Evolutionary conservation across 2,113 vertebrate genomes (phyloP).

Genomic region (Syrmaticus mikado): DNA sequence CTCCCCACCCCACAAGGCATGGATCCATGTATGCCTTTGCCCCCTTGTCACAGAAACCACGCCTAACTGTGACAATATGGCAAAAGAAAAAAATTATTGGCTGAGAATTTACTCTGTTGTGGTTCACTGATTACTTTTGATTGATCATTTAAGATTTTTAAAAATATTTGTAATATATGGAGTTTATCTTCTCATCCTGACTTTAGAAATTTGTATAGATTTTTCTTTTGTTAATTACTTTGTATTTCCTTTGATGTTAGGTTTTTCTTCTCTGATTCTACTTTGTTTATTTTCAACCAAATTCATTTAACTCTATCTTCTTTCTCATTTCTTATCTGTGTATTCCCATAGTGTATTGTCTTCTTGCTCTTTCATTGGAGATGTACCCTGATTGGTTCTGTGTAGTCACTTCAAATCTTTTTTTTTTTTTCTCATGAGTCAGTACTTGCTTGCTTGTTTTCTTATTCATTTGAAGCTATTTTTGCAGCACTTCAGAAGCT

Average conservation of each 20-base stretch:
- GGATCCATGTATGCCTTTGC: too few species aligned
- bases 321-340: background rate
- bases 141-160: background rate
- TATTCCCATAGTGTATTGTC: background rate
- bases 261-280: background rate
- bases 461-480: background rate
- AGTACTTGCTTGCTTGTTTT: background rate
- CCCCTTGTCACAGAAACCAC: too few species aligned
- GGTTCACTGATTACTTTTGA: background rate
- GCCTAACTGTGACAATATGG: too few species aligned
- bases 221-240: background rate
- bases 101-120: background rate
- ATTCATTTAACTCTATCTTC: background rate
- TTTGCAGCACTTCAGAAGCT: background rate
- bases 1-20: too few species aligned
- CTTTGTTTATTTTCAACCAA: background rate
- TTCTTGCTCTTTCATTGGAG: background rate
- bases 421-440: background rate
- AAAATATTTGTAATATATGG: background rate
- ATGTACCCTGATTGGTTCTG: accelerated
- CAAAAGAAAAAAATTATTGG: background rate
- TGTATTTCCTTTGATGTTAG: background rate
- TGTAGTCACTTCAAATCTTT: background rate
- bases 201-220: background rate
- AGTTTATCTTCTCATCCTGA: background rate